Percentiles rank a stretch among this genome's conserved stretches.
phyloP scores from a whole-genome alignment of 2,113 vertebrate species.

The Forbesichthys papilliferus region DNA sequence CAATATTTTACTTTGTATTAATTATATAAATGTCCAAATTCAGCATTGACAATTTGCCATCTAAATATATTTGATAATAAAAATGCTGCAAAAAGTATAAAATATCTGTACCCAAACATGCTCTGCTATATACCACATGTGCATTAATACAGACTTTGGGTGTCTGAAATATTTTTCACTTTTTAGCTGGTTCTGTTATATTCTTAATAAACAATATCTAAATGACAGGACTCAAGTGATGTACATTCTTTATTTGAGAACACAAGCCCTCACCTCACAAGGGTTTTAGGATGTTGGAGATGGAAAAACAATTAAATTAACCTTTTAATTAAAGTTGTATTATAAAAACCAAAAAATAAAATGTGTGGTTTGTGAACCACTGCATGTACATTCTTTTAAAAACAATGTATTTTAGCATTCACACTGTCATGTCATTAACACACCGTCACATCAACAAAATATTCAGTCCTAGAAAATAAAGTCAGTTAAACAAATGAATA shows the following conservation, averaged over 20 bases:
- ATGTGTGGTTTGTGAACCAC: no score
- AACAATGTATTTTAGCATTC: background rate
- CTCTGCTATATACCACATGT: background rate
- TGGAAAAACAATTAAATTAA: no score
- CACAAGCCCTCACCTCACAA: no score
- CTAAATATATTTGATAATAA: constrained; percentile 10
- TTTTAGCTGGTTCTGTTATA: constrained; percentile 19
- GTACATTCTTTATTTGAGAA: no score
- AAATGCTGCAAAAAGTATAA: background rate
- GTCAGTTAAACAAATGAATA: background rate
- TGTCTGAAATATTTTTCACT: constrained; percentile 5
- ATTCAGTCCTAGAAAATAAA: background rate
- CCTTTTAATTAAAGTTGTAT: no score
- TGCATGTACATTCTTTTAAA: no score
- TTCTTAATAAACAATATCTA: constrained; percentile 58
- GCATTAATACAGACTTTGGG: constrained; percentile 6
- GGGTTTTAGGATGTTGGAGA: no score
- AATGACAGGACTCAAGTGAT: constrained; percentile 12
- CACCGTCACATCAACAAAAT: constrained; percentile 48
- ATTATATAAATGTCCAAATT: constrained; percentile 30
- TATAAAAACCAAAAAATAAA: no score
- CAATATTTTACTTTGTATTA: constrained; percentile 11
- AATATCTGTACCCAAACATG: background rate
- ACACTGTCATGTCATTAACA: no score
- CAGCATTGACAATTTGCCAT: constrained; percentile 5